Conservation (phyloP, 2,797 vertebrate species). For the Lepilemur ruficaudatus region DNA sequence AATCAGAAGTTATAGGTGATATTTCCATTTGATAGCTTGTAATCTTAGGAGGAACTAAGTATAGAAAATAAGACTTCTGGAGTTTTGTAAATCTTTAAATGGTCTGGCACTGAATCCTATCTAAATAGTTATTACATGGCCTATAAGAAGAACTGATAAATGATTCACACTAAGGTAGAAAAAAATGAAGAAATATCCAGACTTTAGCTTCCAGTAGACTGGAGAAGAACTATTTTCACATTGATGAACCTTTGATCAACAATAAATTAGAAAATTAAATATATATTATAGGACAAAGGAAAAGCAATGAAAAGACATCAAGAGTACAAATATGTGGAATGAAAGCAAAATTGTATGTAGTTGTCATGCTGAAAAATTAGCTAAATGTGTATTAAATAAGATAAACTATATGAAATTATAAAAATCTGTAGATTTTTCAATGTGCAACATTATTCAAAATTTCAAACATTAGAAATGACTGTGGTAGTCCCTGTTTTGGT, state of each 20-base stretch:
- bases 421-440: not conserved
- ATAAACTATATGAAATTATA: not conserved
- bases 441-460: not conserved
- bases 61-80: not conserved
- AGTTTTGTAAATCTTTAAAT: not conserved
- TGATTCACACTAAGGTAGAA: not conserved
- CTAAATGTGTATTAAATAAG: not conserved
- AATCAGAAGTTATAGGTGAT: not conserved
- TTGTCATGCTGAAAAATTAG: conserved; percentile 24
- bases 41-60: not conserved
- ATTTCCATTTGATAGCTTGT: conserved; percentile 9
- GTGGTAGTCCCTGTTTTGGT: not conserved
- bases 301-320: not conserved
- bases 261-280: conserved; percentile 41
- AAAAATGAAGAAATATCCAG: not conserved
- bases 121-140: not conserved
- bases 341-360: not conserved
- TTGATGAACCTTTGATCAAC: not conserved
- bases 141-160: not conserved
- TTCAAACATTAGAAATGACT: not conserved
- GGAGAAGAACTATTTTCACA: not conserved
- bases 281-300: not conserved
- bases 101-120: not conserved
- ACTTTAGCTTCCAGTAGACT: not conserved
- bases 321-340: not conserved